Base-by-base conservation (phyloP, 2,113 vertebrate species). In the Eudyptes chrysolophus region DNA sequence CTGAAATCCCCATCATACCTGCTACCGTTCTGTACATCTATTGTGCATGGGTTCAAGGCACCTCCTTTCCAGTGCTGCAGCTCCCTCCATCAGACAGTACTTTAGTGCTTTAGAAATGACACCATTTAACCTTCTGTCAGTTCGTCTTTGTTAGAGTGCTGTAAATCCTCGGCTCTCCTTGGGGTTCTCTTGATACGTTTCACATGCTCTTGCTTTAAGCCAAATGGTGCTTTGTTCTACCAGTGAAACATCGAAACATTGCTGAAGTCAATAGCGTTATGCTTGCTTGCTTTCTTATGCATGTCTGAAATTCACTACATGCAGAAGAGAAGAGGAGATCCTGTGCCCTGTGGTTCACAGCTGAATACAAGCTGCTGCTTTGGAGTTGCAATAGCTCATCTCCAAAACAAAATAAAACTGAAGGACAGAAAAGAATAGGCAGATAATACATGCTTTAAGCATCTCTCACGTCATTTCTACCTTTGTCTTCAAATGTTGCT, bases 51-150 rank as follows among this genome's bases (percentile, higher is more conserved):
- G 17, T 66, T 66, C 46, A 71, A 70, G 72, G 24, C 3, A 1
- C 46, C 42, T 87, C 29, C 29, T 80, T 60, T 27, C 30, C 42
- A 74, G 11, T 22, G 71, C 64, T 90, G 40, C 27, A 60, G 60
- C 44, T 36, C 5, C 11, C 16, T 12, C 11, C 15, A 17, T 20
- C 51, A 48, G 21, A 25, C 16, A 72, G 16, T 36, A 49, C 36
- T 86, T 40, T 42, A 58, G 16, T n/a, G 13, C 68, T 95, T 94
- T 25, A 81, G 46, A 58, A 92, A 49, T 24, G 1, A 29, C 60
- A 89, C 84, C 29, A 29, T 44, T 95, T 91, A 95, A 95, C 80
- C 72, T 94, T 84, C 69, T 91, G 64, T 55, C 80, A 75, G n/a
- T 38, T 87, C 2, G 0, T 82, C 80, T 94, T 89, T 87, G 60